Evolutionary conservation across 2,888 invertebrate species (phyloP).

Genomic region (Stegophylla sp.): DNA sequence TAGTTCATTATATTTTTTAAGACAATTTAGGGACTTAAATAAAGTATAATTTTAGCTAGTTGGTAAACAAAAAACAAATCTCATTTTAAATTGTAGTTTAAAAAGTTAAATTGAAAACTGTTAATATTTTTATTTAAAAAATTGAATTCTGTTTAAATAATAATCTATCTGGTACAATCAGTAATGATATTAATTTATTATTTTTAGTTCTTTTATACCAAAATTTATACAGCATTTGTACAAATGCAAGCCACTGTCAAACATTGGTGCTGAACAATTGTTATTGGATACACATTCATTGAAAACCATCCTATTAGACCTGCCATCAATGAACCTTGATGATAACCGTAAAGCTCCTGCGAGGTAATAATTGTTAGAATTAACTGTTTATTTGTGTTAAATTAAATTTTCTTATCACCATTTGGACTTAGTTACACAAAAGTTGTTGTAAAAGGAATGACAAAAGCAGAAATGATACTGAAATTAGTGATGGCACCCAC

Average conservation of each 20-base stretch:
- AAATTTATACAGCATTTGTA: slow-evolving; percentile 90
- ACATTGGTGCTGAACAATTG: slow-evolving; percentile 93
- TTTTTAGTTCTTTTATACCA: slow-evolving; percentile 83
- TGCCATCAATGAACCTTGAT: slow-evolving; percentile 91
- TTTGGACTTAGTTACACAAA: slow-evolving; percentile 66
- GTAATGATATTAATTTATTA: neutral
- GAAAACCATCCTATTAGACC: slow-evolving; percentile 89
- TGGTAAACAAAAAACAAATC: too few species aligned
- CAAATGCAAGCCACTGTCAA: slow-evolving; percentile 87
- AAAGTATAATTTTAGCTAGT: too few species aligned
- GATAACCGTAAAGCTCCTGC: slow-evolving; percentile 88
- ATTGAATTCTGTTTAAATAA: too few species aligned
- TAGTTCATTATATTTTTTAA: too few species aligned
- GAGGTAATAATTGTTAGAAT: slow-evolving; percentile 68
- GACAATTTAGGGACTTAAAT: too few species aligned
- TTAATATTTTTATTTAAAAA: too few species aligned
- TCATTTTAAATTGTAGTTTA: too few species aligned
- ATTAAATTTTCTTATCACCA: neutral
- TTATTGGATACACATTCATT: slow-evolving; percentile 92
- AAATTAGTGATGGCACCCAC: slow-evolving; percentile 96
- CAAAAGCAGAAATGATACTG: slow-evolving; percentile 97
- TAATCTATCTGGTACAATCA: too few species aligned
- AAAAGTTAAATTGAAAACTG: neutral
- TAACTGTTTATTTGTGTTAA: neutral
- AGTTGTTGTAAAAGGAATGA: slow-evolving; percentile 87